Base-by-base conservation (phyloP, 2,113 vertebrate species). In the Hipposideros armiger region DNA sequence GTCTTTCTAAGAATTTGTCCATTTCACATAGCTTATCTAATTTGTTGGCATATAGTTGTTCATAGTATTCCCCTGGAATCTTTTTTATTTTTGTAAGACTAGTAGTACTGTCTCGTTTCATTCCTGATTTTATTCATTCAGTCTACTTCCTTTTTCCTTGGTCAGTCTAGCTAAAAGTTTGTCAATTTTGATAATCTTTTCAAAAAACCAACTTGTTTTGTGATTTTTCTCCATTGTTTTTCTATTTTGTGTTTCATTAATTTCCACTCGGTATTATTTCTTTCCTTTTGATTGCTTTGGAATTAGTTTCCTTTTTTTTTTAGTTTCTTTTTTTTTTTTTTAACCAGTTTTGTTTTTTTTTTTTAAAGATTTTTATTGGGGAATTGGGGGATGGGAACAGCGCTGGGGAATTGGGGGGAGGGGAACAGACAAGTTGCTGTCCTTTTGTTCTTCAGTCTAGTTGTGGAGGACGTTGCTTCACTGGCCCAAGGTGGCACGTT, bases 131-230 rank as follows among this genome's bases (percentile, higher is more conserved):
- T 54, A 54, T 4, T 54, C 3, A 54, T 54, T 54, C 16, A 54
- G 52, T 54, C 52, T 54, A 17, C 16, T 80, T 19, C 30, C 52
- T n/a, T 62, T 78, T n/a, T 36, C 36, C 16, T 67, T 69, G 30
- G 52, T 72, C 16, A 91, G 15, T 56, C 54, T 45, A 47, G 32
- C 15, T 70, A 47, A 58, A 70, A 72, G 42, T 54, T 70, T 82
- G 40, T 91, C 16, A 47, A 66, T 95, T 80, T 91, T 91, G 73
- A 64, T 80, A 36, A 64, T 86, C n/a, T 69, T 86, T 77, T 81
- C 10, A 82, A 76, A 82, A 86, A 5, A 26, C 15, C 9, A 24
- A 17, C 56, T 83, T 17, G 40, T 58, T 94, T 5, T 16, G 5
- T 95, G 58, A 67, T 67, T 92, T 87, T 62, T 64, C 56, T 60